These are phyloP conservation scores for Labia minor DNA, from an alignment of 2,888 invertebrate species.

Conservation along the genomic window DNA sequence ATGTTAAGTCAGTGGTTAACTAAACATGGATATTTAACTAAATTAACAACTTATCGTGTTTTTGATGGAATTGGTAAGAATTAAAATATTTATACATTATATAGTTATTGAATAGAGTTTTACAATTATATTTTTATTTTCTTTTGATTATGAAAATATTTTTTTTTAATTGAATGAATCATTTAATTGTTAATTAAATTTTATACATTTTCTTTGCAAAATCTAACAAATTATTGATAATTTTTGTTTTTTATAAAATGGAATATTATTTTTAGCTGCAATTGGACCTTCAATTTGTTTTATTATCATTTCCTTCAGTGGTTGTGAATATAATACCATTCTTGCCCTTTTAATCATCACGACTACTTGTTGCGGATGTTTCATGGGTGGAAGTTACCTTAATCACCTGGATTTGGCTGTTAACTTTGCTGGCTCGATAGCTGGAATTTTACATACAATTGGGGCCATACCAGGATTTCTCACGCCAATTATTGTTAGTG, in stretches of 20 bases:
- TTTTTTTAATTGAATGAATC: neutral
- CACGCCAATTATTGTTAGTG: constrained; percentile 31
- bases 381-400: constrained; percentile 30
- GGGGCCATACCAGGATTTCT: constrained; percentile 33
- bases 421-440: constrained; percentile 33
- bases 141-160: too few species aligned
- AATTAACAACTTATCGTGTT: constrained; percentile 19
- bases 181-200: neutral
- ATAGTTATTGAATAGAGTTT: too few species aligned
- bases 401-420: constrained; percentile 35
- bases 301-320: constrained; percentile 19
- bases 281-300: constrained; percentile 19
- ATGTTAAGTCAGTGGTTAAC: constrained; percentile 18
- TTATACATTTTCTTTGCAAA: neutral
- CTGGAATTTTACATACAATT: constrained; percentile 33
- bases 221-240: neutral
- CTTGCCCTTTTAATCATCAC: constrained; percentile 20
- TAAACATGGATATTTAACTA: constrained; percentile 13
- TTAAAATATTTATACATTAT: neutral
- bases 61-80: constrained; percentile 21
- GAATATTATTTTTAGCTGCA: constrained; percentile 19
- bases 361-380: constrained; percentile 15
- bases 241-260: neutral
- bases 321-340: constrained; percentile 19
- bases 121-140: too few species aligned